Percentiles rank a stretch among this genome's conserved stretches.
Evolutionary conservation across 2,888 invertebrate species (phyloP).

Genomic region (Mesochorus sp.): DNA sequence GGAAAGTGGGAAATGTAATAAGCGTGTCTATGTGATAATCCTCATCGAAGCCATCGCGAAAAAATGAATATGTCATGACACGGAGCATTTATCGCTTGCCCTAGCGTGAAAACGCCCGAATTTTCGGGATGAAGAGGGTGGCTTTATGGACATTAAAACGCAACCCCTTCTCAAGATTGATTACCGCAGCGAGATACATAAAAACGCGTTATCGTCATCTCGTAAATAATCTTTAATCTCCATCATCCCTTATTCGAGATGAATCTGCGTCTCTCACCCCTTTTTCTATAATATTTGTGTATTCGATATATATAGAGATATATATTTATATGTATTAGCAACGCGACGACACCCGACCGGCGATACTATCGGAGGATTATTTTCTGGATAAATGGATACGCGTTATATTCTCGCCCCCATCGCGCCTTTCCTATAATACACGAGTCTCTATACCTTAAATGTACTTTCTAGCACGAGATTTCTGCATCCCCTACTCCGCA

Average conservation of each 20-base stretch:
- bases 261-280: slow-evolving; percentile 39
- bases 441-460: slow-evolving; percentile 15
- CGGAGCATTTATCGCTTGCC: slow-evolving; percentile 78
- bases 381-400: slow-evolving; percentile 80
- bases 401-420: slow-evolving; percentile 51
- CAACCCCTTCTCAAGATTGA: slow-evolving; percentile 74
- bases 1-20: too few species aligned
- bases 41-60: slow-evolving; percentile 65
- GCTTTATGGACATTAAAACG: slow-evolving; percentile 63
- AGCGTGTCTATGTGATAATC: slow-evolving; percentile 50
- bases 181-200: slow-evolving; percentile 75
- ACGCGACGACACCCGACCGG: slow-evolving; percentile 26
- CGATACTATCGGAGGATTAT: slow-evolving; percentile 79
- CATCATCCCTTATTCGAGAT: slow-evolving; percentile 50
- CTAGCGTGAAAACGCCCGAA: slow-evolving; percentile 77
- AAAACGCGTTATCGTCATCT: slow-evolving; percentile 79
- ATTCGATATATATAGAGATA: slow-evolving; percentile 6
- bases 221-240: slow-evolving; percentile 80
- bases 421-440: slow-evolving; percentile 48
- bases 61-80: slow-evolving; percentile 80
- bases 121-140: slow-evolving; percentile 56
- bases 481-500: slow-evolving; percentile 57
- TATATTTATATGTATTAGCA: slow-evolving; percentile 7
- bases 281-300: slow-evolving; percentile 22
- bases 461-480: slow-evolving; percentile 59